Percentiles rank a stretch among this genome's conserved stretches.
Evolutionary conservation across 2,797 vertebrate genomes (phyloP).

Genomic region (Botia almorhae): DNA sequence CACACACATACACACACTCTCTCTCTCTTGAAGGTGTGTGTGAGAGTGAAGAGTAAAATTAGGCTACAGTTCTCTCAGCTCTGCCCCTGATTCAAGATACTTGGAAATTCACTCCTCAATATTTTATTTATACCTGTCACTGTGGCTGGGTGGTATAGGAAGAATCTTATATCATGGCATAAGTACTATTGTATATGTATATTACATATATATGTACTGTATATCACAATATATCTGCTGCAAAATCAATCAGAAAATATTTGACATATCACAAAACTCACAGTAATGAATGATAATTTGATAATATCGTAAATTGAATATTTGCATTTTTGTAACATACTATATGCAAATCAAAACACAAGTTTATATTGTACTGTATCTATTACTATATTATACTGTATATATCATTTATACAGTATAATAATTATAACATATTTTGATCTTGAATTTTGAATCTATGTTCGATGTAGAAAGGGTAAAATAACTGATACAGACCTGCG

Average conservation of each 20-base stretch:
- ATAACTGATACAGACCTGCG: no score
- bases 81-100: conserved; percentile 29
- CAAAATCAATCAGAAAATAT: not conserved
- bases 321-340: no score
- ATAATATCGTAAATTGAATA: no score
- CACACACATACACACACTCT: not conserved
- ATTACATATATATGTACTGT: not conserved
- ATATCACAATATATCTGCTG: not conserved
- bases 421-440: no score
- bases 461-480: no score
- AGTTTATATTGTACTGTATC: no score
- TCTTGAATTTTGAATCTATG: no score
- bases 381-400: no score
- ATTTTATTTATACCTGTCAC: conserved; percentile 39
- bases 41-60: conserved; percentile 49
- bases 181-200: not conserved
- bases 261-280: not conserved
- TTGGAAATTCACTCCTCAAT: conserved; percentile 13
- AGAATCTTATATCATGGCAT: not conserved
- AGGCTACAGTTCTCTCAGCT: conserved; percentile 26
- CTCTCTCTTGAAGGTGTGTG: conserved; percentile 28
- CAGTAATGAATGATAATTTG: no score
- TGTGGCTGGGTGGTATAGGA: not conserved
- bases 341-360: no score
- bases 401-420: no score